Evolutionary conservation across 2,797 vertebrate genomes (phyloP).

Genomic region (Enteromius radiatus): DNA sequence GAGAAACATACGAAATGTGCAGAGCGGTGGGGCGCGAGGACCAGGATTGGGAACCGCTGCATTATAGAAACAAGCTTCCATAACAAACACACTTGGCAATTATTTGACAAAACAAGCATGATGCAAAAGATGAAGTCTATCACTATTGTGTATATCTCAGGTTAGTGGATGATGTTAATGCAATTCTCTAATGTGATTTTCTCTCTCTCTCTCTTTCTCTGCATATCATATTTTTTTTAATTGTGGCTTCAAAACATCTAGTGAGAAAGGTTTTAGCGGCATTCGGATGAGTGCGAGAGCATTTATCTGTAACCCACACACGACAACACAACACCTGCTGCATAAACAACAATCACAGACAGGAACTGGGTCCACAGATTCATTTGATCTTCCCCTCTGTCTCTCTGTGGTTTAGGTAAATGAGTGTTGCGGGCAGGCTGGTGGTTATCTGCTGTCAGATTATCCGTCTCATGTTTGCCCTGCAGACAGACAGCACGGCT

Average conservation of each 20-base stretch:
- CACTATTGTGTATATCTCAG: neutral
- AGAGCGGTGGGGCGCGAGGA: no score
- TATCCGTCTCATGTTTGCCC: constrained; percentile 34
- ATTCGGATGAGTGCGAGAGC: neutral
- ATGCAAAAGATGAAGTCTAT: neutral
- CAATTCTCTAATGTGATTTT: neutral
- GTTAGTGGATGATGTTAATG: neutral
- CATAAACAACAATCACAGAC: constrained; percentile 9
- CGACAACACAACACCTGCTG: constrained; percentile 1
- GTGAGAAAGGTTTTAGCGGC: neutral
- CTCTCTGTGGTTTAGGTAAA: constrained; percentile 23
- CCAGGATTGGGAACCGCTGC: no score
- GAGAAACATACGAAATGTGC: no score
- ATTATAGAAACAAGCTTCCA: neutral
- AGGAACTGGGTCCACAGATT: neutral
- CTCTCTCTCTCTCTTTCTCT: neutral
- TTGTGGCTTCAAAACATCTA: neutral
- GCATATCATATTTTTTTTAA: neutral
- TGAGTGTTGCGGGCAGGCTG: constrained; percentile 13
- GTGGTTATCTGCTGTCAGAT: constrained; percentile 28
- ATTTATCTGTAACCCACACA: constrained; percentile 22
- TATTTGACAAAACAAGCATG: neutral
- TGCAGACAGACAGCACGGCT: constrained; percentile 7
- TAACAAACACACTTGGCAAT: neutral
- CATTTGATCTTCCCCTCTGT: constrained; percentile 17